phyloP scores from a whole-genome alignment of 2,888 invertebrate genomes.

The Lagria hirta region DNA sequence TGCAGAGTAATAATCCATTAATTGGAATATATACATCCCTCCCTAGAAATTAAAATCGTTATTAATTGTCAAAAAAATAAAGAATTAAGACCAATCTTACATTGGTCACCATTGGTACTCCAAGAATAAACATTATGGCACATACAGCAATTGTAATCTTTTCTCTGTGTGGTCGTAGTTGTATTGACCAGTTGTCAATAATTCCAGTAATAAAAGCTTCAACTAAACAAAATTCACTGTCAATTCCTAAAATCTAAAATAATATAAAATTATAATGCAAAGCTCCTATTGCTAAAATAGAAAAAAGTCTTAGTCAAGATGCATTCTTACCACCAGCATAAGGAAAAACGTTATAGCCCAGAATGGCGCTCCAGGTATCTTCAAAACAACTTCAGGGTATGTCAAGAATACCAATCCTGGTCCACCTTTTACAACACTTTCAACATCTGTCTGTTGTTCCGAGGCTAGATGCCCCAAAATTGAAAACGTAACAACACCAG shows the following conservation, averaged over 20 bases:
- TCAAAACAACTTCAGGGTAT: slow-evolving; percentile 73
- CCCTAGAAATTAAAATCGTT: slow-evolving; percentile 64
- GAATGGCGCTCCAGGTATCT: slow-evolving; percentile 68
- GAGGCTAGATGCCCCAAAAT: slow-evolving; percentile 71
- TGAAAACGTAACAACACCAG: slow-evolving; percentile 75
- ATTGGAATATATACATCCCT: slow-evolving; percentile 87
- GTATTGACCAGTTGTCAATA: slow-evolving; percentile 62
- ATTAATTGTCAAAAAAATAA: too few species aligned
- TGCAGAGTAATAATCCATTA: slow-evolving; percentile 75
- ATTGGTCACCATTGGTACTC: slow-evolving; percentile 85
- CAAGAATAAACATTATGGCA: slow-evolving; percentile 77
- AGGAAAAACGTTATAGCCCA: slow-evolving; percentile 75
- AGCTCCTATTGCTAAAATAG: not conserved
- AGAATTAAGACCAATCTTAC: slow-evolving; percentile 57
- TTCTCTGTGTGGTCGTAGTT: slow-evolving; percentile 61
- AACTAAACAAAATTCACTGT: slow-evolving; percentile 73
- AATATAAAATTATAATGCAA: slow-evolving; percentile 1
- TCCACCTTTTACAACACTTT: slow-evolving; percentile 62
- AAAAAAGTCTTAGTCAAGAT: slow-evolving; percentile 1
- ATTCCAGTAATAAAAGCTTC: slow-evolving; percentile 63
- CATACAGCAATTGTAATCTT: slow-evolving; percentile 73
- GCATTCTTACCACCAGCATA: slow-evolving; percentile 62
- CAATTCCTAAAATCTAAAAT: slow-evolving; percentile 67
- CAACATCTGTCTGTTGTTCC: slow-evolving; percentile 57
- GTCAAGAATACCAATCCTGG: slow-evolving; percentile 75